Conservation (phyloP, 2,888 invertebrate species). For the Platycheirus rosarum region DNA sequence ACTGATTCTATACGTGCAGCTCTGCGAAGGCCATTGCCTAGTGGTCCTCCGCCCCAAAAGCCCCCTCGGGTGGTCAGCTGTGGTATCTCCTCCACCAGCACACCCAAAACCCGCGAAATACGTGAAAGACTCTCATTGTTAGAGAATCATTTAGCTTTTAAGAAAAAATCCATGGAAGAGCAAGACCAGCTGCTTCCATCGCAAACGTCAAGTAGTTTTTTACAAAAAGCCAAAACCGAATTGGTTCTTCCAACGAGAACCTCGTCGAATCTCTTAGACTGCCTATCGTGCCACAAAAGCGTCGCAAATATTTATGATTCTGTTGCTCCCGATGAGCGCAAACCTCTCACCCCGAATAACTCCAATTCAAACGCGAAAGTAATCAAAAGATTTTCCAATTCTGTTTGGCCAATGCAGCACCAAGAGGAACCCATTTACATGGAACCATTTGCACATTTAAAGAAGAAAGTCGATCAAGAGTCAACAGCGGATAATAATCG, state of each 20-base stretch:
- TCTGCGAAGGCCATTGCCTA: slow-evolving; percentile 87
- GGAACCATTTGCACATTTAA: slow-evolving; percentile 77
- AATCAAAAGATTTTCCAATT: slow-evolving; percentile 56
- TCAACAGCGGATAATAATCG: slow-evolving; percentile 45
- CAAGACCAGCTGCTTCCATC: slow-evolving; percentile 64
- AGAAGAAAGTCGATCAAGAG: slow-evolving; percentile 61
- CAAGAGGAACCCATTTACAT: slow-evolving; percentile 76
- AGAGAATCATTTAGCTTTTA: slow-evolving; percentile 76
- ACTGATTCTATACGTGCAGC: slow-evolving; percentile 87
- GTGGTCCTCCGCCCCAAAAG: slow-evolving; percentile 89
- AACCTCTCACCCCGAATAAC: slow-evolving; percentile 68
- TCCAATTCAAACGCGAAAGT: slow-evolving; percentile 32
- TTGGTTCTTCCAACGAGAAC: slow-evolving; percentile 70
- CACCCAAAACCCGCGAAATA: slow-evolving; percentile 73
- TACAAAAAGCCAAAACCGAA: slow-evolving; percentile 76
- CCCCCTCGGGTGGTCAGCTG: slow-evolving; percentile 84
- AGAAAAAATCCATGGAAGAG: slow-evolving; percentile 75
- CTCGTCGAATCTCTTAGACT: slow-evolving; percentile 74
- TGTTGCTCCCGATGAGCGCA: slow-evolving; percentile 66
- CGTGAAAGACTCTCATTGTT: slow-evolving; percentile 72
- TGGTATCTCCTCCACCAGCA: slow-evolving; percentile 25
- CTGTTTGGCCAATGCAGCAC: slow-evolving; percentile 37
- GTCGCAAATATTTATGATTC: slow-evolving; percentile 75
- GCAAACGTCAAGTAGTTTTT: slow-evolving; percentile 34
- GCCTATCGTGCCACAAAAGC: slow-evolving; percentile 75